Evolutionary conservation across 2,113 vertebrate genomes (phyloP), one percentile per base, ranked within the genome.

Genomic region (Malurus melanocephalus): DNA sequence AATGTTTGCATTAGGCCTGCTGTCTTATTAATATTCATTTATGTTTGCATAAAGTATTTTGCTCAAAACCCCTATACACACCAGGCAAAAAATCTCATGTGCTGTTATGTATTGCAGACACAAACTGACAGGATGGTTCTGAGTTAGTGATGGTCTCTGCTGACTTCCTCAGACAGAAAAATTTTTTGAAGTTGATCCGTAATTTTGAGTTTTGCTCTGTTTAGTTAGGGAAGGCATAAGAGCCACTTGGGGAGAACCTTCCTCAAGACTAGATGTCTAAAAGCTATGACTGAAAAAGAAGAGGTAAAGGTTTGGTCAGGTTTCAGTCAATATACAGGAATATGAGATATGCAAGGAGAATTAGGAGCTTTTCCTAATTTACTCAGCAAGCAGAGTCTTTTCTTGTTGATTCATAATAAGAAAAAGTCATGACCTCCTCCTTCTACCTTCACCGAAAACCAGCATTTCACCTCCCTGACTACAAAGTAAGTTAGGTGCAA

Each of bases 201-300:
- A 88, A 79, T 93, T 94, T 55, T 56, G 60, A 93, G 38, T 75
- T 91, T 93, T 88, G n/a, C 53, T 88, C 46, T 69, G 42, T 73
- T 93, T 90, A 68, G 40, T 91, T 88, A 77, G 23, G 64, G 51
- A 91, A 82, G 64, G 88, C 79, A 59, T 22, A 56, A 83, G 30
- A 80, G 35, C 8, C n/a, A 16, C 40, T 40, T 4, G 19, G 56
- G 73, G 74, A 9, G 17, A 91, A 62, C 27, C 30, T 51, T 55
- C 68, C 42, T 57, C 68, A 75, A 62, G 17, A n/a, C 43, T 42
- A 48, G 40, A 76, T 84, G 46, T 65, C 40, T 82, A 82, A 93
- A 87, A 93, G 46, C 62, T 78, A 10, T 28, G 43, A 55, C 38
- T 80, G 48, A 59, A 76, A 79, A 66, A 43, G 10, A 38, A 45